A percentile compares a stretch with the other conserved stretches of the same genome.
These are phyloP conservation scores for Exocentrus adspersus DNA, from an alignment of 2,888 invertebrate genomes.

Conservation along the genomic window DNA sequence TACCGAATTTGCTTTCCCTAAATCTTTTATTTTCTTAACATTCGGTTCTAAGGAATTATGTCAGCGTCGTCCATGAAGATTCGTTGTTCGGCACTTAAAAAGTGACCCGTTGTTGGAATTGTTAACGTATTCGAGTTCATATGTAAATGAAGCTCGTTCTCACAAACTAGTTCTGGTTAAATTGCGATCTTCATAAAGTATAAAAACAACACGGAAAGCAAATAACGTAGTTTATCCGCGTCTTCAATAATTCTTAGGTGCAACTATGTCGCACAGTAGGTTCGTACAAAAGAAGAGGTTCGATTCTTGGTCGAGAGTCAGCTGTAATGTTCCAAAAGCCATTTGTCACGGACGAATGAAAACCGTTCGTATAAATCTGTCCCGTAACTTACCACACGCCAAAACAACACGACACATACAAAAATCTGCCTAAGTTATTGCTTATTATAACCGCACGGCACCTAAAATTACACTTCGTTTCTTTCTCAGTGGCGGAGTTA, in stretches of 20 bases:
- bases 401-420: slow-evolving; percentile 62
- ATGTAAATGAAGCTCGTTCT: slow-evolving; percentile 28
- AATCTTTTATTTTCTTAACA: too few species aligned
- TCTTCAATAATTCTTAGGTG: slow-evolving; percentile 30
- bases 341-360: slow-evolving; percentile 58
- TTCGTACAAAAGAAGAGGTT: slow-evolving; percentile 46
- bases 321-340: slow-evolving; percentile 49
- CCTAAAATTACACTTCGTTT: slow-evolving; percentile 40
- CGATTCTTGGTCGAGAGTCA: slow-evolving; percentile 40
- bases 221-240: slow-evolving; percentile 32
- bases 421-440: slow-evolving; percentile 61
- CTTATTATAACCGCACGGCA: slow-evolving; percentile 58
- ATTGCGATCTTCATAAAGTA: slow-evolving; percentile 34
- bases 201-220: slow-evolving; percentile 30
- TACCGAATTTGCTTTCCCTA: too few species aligned
- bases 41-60: background rate
- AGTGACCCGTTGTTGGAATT: slow-evolving; percentile 22
- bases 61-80: slow-evolving; percentile 6
- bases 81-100: slow-evolving; percentile 7
- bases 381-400: slow-evolving; percentile 61
- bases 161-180: slow-evolving; percentile 30
- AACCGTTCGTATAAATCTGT: slow-evolving; percentile 60
- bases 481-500: background rate
- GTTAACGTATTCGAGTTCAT: slow-evolving; percentile 25
- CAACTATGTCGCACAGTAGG: slow-evolving; percentile 53